phyloP scores from a whole-genome alignment of 1,140 invertebrate species.

The Sarcophaga bullata region DNA sequence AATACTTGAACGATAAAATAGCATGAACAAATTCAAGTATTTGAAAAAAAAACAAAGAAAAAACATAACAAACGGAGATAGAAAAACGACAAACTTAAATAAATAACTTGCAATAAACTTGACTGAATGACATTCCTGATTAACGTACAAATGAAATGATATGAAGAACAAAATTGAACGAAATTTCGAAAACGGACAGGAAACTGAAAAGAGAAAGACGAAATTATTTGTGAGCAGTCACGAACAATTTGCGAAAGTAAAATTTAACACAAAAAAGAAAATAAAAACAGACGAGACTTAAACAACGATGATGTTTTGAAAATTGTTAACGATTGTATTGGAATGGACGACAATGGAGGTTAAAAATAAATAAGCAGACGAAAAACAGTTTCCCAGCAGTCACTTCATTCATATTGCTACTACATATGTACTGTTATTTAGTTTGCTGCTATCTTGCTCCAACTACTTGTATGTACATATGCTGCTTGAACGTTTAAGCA shows the following conservation, averaged over 20 bases:
- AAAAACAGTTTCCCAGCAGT: no score
- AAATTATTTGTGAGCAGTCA: not conserved
- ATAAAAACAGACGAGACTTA: not conserved
- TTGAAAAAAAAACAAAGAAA: no score
- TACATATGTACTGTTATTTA: not conserved
- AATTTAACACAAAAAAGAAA: not conserved
- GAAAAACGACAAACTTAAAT: not conserved
- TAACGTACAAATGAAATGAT: not conserved
- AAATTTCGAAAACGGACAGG: not conserved
- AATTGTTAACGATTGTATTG: not conserved
- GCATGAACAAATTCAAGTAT: not conserved
- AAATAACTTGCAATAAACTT: conserved; percentile 22
- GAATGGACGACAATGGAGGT: not conserved
- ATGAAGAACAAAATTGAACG: not conserved
- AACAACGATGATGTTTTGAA: not conserved
- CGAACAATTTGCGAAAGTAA: not conserved
- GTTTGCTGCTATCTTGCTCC: not conserved
- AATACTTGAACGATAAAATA: not conserved
- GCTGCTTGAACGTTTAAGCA: no score
- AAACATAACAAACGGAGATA: not conserved
- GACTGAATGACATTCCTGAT: not conserved
- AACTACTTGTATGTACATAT: not conserved
- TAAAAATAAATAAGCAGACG: not conserved
- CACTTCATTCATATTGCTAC: no score
- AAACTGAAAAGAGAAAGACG: not conserved